phyloP scores from a whole-genome alignment of 2,888 invertebrate genomes.

The Apotomis capreana region DNA sequence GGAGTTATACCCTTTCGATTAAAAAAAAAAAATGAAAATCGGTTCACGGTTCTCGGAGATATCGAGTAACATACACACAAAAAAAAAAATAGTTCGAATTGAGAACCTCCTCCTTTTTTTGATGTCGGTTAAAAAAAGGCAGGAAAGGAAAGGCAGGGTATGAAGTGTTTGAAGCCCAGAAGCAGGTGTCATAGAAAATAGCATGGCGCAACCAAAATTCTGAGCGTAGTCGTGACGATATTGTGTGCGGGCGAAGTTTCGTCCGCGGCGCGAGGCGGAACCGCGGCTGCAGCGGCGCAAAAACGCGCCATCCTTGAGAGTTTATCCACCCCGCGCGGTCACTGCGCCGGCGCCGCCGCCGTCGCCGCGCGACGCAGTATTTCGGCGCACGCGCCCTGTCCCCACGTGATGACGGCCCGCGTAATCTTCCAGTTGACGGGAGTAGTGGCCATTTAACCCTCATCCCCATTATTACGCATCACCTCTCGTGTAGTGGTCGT shows the following conservation, averaged over 20 bases:
- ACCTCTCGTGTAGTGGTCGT: too few relatives aligned
- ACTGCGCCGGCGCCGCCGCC: slow-evolving; percentile 46
- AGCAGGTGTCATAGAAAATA: background rate
- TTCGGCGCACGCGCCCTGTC: background rate
- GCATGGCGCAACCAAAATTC: background rate
- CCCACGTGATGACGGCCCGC: background rate
- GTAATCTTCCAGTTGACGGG: too few relatives aligned
- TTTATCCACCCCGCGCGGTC: slow-evolving; percentile 70
- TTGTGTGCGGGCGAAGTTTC: background rate
- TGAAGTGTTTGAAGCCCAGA: background rate
- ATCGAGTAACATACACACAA: too few relatives aligned
- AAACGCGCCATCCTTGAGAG: slow-evolving; percentile 69
- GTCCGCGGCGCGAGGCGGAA: slow-evolving; percentile 39
- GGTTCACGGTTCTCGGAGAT: too few relatives aligned
- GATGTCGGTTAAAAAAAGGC: too few relatives aligned
- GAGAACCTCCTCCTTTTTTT: too few relatives aligned
- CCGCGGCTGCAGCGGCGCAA: slow-evolving; percentile 31
- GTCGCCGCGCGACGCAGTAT: background rate
- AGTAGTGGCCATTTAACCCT: too few relatives aligned
- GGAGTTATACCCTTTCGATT: too few relatives aligned
- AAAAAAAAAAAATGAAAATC: too few relatives aligned
- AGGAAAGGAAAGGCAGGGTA: too few relatives aligned
- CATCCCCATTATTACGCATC: too few relatives aligned
- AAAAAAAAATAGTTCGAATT: too few relatives aligned
- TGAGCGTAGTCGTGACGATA: background rate